phyloP scores from a whole-genome alignment of 2,888 invertebrate species.

The Camptogramma bilineatum region DNA sequence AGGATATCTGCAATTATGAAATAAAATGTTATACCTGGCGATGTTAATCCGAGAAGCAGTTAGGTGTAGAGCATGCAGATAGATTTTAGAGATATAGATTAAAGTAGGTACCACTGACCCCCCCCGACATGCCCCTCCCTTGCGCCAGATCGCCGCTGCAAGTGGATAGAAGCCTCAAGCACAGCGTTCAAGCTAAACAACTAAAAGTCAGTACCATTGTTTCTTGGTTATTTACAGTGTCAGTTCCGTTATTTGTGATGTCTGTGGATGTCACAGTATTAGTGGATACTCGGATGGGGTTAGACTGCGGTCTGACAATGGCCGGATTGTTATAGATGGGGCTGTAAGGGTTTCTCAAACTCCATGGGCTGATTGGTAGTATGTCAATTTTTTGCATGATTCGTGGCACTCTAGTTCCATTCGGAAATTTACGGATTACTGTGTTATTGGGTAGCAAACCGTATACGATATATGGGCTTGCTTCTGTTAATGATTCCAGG shows the following conservation, averaged over 20 bases:
- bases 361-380: conserved; percentile 86
- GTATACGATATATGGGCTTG: conserved; percentile 90
- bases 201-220: conserved; percentile 82
- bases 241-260: conserved; percentile 85
- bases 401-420: conserved; percentile 91
- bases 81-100: conserved; percentile 54
- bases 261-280: conserved; percentile 87
- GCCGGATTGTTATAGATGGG: conserved; percentile 85
- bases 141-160: conserved; percentile 54
- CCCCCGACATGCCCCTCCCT: conserved; percentile 50
- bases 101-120: conserved; percentile 43
- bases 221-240: conserved; percentile 85
- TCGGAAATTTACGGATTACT: conserved; percentile 91
- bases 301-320: conserved; percentile 84
- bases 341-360: conserved; percentile 86
- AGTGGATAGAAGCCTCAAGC: conserved; percentile 72
- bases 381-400: conserved; percentile 85
- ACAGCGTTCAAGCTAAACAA: conserved; percentile 80
- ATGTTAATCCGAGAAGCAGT: conserved; percentile 63
- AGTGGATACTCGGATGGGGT: conserved; percentile 88
- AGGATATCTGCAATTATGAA: conserved; percentile 83
- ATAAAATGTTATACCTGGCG: conserved; percentile 76
- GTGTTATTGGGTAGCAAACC: conserved; percentile 92
- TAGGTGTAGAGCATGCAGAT: conserved; percentile 72
- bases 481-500: conserved; percentile 88